Percentiles rank a stretch among this genome's conserved stretches.
Evolutionary conservation across 2,113 vertebrate genomes (phyloP).

Genomic region (Cricetomys ansorgei): DNA sequence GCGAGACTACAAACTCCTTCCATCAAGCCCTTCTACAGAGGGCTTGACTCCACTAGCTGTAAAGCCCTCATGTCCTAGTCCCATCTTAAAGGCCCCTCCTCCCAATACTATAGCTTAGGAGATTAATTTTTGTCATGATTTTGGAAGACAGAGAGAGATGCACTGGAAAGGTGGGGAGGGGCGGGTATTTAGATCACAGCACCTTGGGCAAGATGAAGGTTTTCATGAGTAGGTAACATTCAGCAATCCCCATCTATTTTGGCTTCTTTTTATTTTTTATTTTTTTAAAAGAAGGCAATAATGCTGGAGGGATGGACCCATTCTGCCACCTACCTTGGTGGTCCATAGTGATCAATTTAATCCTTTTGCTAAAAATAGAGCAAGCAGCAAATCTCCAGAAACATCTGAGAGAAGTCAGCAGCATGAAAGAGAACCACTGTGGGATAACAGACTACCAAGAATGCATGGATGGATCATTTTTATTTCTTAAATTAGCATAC

Average conservation of each 20-base stretch:
- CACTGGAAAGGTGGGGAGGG: neutral
- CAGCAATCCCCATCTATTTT: neutral
- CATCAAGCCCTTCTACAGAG: neutral
- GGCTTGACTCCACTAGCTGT: neutral
- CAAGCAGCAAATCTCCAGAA: neutral
- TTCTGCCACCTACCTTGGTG: neutral
- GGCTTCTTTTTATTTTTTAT: too few species aligned
- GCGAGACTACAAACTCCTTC: neutral
- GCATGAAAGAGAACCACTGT: neutral
- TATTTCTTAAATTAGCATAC: neutral
- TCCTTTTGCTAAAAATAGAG: constrained; percentile 42
- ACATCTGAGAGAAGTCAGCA: neutral
- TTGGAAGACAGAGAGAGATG: neutral
- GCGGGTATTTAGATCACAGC: neutral
- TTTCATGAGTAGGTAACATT: neutral
- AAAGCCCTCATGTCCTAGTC: neutral
- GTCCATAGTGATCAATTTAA: neutral
- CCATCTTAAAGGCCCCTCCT: neutral
- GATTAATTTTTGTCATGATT: neutral
- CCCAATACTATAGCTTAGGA: neutral
- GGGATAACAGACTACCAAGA: neutral
- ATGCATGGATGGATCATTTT: neutral
- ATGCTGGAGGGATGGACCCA: neutral
- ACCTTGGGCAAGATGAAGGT: neutral
- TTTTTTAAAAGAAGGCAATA: neutral